Conservation (phyloP, 1,140 invertebrate genomes). For the Mizuhopecten yessoensis region DNA sequence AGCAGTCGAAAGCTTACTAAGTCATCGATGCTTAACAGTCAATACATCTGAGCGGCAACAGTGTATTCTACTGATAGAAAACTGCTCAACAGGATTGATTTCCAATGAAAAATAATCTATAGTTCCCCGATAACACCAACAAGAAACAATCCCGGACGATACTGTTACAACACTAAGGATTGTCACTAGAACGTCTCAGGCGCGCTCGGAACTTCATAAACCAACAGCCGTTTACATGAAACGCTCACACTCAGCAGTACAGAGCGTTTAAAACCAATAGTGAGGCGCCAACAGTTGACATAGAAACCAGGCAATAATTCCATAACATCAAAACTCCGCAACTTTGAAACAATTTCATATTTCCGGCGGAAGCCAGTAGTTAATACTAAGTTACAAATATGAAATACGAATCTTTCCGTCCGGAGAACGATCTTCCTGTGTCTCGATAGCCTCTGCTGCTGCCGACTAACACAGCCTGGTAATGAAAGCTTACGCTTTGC, state of each 20-base stretch:
- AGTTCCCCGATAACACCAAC: too few species aligned
- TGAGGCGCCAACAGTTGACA: neutral
- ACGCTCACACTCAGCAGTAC: neutral
- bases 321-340: neutral
- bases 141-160: too few species aligned
- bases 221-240: neutral
- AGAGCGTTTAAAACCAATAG: too few species aligned
- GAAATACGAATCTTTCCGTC: constrained; percentile 27
- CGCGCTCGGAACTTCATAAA: neutral
- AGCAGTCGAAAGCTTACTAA: too few species aligned
- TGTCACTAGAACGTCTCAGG: too few species aligned
- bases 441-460: neutral
- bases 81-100: too few species aligned
- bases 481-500: neutral
- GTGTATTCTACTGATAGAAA: too few species aligned
- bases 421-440: neutral
- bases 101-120: too few species aligned
- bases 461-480: neutral
- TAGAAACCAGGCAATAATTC: neutral
- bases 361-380: neutral
- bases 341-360: neutral
- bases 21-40: too few species aligned
- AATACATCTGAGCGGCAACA: too few species aligned
- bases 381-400: constrained; percentile 11
- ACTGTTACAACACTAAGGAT: too few species aligned